These are phyloP conservation scores for Apolygus lucorum DNA, from an alignment of 1,140 invertebrate genomes.

Conservation along the genomic window DNA sequence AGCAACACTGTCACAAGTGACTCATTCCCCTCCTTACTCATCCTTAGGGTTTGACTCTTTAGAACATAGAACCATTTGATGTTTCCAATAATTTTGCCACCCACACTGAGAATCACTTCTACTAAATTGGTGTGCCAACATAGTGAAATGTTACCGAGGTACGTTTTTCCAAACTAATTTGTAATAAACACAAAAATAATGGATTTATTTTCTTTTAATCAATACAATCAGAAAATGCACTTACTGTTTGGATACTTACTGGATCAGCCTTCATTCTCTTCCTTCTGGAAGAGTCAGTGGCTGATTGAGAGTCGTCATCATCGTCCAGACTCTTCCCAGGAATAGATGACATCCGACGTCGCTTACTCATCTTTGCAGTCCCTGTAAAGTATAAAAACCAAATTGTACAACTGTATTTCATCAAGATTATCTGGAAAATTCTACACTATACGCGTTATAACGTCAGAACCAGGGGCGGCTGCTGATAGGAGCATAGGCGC, in stretches of 20 bases:
- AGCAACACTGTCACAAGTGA: no score
- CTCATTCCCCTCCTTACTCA: no score
- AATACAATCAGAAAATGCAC: neutral
- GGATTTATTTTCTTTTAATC: neutral
- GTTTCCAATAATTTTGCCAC: no score
- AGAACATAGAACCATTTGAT: no score
- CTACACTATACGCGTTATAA: neutral
- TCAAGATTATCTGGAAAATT: neutral
- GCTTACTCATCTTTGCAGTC: constrained; percentile 48
- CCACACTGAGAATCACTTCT: no score
- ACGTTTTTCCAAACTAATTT: neutral
- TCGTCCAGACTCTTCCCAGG: constrained; percentile 56
- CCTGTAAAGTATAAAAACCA: neutral
- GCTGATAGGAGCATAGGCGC: no score
- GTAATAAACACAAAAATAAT: neutral
- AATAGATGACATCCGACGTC: constrained; percentile 57
- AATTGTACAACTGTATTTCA: neutral
- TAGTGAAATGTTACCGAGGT: neutral
- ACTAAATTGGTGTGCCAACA: neutral
- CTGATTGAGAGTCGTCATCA: constrained; percentile 40
- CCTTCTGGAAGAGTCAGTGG: constrained; percentile 42
- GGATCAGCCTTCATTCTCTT: constrained; percentile 38
- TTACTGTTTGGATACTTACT: neutral
- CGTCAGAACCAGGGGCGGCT: neutral
- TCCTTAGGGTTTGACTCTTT: no score